phyloP scores from a whole-genome alignment of 2,888 invertebrate genomes.

The Proisotoma minuta region DNA sequence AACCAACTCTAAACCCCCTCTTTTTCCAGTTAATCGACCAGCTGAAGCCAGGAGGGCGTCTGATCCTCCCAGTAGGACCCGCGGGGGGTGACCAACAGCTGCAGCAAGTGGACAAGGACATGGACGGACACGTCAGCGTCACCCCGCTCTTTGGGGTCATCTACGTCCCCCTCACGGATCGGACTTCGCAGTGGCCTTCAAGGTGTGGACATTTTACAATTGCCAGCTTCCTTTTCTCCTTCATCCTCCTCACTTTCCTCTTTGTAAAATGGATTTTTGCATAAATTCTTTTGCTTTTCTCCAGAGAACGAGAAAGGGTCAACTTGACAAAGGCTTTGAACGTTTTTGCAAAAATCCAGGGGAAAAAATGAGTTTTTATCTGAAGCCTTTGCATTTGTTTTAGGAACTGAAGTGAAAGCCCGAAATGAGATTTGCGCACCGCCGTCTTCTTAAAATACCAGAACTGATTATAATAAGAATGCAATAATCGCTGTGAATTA shows the following conservation, averaged over 20 bases:
- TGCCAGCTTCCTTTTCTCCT: too few species aligned
- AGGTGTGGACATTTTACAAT: conserved; percentile 32
- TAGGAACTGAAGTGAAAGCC: too few species aligned
- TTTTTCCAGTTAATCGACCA: conserved; percentile 78
- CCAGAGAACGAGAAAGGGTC: background rate
- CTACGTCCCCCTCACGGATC: conserved; percentile 93
- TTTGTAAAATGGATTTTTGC: too few species aligned
- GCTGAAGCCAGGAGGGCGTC: conserved; percentile 83
- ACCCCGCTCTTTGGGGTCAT: conserved; percentile 89
- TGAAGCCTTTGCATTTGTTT: too few species aligned
- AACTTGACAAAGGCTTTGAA: background rate
- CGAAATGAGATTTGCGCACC: too few species aligned
- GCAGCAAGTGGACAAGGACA: conserved; percentile 73
- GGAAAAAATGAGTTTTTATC: background rate
- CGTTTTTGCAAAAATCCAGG: background rate
- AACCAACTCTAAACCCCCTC: too few species aligned
- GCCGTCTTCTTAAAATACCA: too few species aligned
- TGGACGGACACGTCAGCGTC: conserved; percentile 69
- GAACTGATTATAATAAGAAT: too few species aligned
- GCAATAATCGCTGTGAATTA: too few species aligned
- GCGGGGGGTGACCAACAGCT: conserved; percentile 80
- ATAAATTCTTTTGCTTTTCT: too few species aligned
- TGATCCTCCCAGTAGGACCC: conserved; percentile 64
- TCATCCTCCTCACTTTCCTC: too few species aligned
- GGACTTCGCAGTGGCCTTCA: conserved; percentile 63